Percentiles rank a stretch among this genome's conserved stretches.
Conservation (phyloP, 2,797 vertebrate species). For the Acestrorhynchus altus region DNA sequence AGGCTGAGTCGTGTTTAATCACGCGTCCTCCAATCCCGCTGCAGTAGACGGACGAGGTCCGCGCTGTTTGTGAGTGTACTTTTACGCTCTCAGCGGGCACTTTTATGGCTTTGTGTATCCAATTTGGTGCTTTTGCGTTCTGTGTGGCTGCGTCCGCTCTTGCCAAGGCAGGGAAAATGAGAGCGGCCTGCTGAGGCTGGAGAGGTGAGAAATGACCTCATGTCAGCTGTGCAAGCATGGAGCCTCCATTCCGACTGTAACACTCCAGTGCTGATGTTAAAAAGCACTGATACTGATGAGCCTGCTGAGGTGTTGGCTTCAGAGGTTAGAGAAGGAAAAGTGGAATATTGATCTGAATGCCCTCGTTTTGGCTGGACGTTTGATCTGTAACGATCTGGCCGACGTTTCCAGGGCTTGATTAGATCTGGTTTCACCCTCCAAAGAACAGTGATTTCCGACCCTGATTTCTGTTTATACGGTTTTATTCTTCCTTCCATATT, state of each 20-base stretch:
- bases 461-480: no score
- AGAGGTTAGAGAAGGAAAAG: background rate
- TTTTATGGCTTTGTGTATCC: slow-evolving; percentile 58
- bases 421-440: no score
- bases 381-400: no score
- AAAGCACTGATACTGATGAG: slow-evolving; percentile 13
- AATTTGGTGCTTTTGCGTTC: slow-evolving; percentile 51
- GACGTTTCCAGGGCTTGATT: no score
- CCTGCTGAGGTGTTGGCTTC: background rate
- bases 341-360: no score
- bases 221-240: slow-evolving; percentile 62
- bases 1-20: slow-evolving; percentile 52
- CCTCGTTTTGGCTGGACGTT: no score
- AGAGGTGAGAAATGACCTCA: slow-evolving; percentile 65
- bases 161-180: slow-evolving; percentile 53
- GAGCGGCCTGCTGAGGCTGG: slow-evolving; percentile 29
- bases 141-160: slow-evolving; percentile 39
- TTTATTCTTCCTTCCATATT: no score
- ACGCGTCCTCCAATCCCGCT: slow-evolving; percentile 48
- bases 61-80: slow-evolving; percentile 53
- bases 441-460: no score
- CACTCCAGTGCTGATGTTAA: background rate
- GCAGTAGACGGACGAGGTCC: slow-evolving; percentile 54
- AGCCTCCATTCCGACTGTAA: slow-evolving; percentile 13
- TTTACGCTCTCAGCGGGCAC: slow-evolving; percentile 48